Percentiles rank a stretch among this genome's conserved stretches.
Evolutionary conservation across 2,113 vertebrate genomes (phyloP).

Genomic region (Theristicus caerulescens): DNA sequence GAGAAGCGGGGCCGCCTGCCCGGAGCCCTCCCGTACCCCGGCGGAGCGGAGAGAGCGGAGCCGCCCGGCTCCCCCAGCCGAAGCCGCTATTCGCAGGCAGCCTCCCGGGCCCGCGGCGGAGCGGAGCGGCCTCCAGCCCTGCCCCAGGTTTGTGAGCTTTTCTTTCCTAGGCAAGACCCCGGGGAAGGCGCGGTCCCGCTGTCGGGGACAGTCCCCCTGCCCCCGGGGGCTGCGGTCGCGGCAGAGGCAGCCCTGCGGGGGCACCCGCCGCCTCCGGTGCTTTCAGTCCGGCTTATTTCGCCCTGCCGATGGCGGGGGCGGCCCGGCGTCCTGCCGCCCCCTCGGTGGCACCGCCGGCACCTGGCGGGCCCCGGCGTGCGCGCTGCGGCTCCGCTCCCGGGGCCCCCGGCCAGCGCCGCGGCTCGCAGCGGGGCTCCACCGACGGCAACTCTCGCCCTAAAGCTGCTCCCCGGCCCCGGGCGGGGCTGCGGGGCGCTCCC

Average conservation of each 20-base stretch:
- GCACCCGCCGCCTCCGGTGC: background rate
- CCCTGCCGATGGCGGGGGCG: background rate
- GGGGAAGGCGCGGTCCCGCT: background rate
- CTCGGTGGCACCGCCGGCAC: background rate
- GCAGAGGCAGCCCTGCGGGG: background rate
- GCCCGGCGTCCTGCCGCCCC: background rate
- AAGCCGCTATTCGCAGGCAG: background rate
- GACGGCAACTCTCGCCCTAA: background rate
- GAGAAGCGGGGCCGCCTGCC: background rate
- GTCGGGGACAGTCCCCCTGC: background rate
- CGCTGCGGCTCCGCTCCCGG: background rate
- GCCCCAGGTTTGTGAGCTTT: conserved; percentile 34
- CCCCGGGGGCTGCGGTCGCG: background rate
- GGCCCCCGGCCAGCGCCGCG: background rate
- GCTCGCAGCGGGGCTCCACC: background rate
- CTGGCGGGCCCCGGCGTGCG: background rate
- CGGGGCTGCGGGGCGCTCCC: background rate
- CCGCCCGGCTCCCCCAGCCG: background rate
- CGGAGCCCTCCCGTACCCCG: background rate
- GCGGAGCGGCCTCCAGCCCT: conserved; percentile 14
- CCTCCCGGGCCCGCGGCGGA: background rate
- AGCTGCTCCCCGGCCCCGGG: background rate
- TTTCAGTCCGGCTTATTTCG: no score
- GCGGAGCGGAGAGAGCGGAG: background rate
- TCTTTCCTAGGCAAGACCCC: background rate